Base-by-base conservation (phyloP, 1,140 invertebrate species). In the Geopemphigus sp. region DNA sequence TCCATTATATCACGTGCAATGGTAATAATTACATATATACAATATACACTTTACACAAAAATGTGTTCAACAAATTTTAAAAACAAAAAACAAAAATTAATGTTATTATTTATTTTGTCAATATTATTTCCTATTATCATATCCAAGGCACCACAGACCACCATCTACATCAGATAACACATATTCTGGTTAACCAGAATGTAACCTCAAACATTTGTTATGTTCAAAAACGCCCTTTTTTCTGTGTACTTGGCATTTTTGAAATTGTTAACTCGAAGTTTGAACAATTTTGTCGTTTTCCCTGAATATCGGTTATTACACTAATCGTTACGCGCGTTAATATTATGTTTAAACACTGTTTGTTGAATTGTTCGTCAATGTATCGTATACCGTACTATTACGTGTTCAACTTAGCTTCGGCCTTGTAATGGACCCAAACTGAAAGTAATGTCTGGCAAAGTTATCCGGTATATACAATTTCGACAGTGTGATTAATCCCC, bases 201-300 rank as follows among this genome's bases (percentile, higher is more conserved):
- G 61, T 76, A 76, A 76, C 73, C 73, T 76, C n/a, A 76, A 76
- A 59, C 24, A 24, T 22, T 76, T 76, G 73, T 76, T 76, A 22
- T 76, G 73, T 76, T 14, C n/a, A 59, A 76, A 76, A 61, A 76
- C 73, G 73, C 73, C 73, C 73, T 76, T 76, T 76, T 59, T 61
- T 72, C 53, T 76, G 73, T 61, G 39, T 76, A 76, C n/a, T 76
- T 76, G 73, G 73, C 73, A 76, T 76, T 76, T 76, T 76, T 76
- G 19, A 76, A 76, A 76, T 24, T 57, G n/a, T 74, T 47, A 47
- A 50, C 45, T 50, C 50, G 11, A 50, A 24, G 50, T 45, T 50
- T 70, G 11, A 50, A 26, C 39, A 70, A 45, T 50, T 26, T 50
- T 26, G 47, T 50, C 12, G 24, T 53, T 70, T 70, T 29, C 8